These are phyloP conservation scores for Cyanistes caeruleus DNA, from an alignment of 2,113 vertebrate genomes.

Conservation along the genomic window DNA sequence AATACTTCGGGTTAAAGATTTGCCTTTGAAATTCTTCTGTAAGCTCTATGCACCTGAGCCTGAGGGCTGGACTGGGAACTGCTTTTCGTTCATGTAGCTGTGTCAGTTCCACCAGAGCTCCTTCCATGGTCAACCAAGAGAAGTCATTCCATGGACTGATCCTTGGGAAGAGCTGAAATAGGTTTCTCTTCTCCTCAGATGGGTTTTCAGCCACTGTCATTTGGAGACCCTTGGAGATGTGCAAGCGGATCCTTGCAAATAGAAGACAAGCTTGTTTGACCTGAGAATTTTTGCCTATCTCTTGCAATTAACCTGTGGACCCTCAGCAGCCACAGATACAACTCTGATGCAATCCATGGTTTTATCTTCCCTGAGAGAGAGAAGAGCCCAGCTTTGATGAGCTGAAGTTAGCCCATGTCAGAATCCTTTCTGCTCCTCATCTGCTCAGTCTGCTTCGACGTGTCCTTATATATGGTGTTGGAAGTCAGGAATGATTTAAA, in stretches of 20 bases:
- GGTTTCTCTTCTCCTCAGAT: not conserved
- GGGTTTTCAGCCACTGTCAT: not conserved
- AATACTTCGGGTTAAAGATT: not conserved
- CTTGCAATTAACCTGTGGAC: not conserved
- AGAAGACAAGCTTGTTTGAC: not conserved
- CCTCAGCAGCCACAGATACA: rapidly evolving
- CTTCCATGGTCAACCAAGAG: not conserved
- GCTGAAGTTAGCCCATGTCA: not conserved
- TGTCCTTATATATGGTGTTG: not conserved
- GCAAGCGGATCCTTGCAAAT: not conserved
- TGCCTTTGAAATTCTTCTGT: not conserved
- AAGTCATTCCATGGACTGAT: not conserved
- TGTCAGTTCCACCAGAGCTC: not conserved
- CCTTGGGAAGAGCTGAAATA: not conserved
- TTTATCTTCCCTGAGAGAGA: not conserved
- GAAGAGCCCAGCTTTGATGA: not conserved
- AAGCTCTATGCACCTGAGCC: not conserved
- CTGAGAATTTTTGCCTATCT: not conserved
- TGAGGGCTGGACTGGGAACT: not conserved
- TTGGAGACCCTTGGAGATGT: not conserved
- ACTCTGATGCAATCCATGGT: not conserved
- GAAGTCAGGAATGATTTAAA: not conserved
- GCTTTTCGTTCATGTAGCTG: not conserved
- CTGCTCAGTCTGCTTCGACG: not conserved
- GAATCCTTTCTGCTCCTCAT: not conserved